Conservation (phyloP, 2,797 vertebrate species). For the Chaunax sp. region DNA sequence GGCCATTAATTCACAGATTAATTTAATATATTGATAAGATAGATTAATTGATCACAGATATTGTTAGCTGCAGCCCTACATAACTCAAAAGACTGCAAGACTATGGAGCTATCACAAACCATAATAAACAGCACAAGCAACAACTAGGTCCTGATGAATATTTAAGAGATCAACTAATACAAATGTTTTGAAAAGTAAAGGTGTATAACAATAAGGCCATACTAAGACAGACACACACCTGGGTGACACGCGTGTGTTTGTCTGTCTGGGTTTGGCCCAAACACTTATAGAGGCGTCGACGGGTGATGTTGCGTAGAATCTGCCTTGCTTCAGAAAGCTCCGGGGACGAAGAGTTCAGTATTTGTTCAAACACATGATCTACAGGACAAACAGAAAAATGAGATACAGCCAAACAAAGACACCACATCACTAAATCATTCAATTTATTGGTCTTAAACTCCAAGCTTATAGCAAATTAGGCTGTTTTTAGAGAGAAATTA, state of each 20-base stretch:
- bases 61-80: not conserved
- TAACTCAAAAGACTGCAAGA: not conserved
- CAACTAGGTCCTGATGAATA: not conserved
- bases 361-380: conserved; percentile 93
- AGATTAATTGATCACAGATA: no score
- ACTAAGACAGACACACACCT: conserved; percentile 76
- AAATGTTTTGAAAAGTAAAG: no score
- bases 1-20: no score
- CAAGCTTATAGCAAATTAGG: no score
- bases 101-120: no score
- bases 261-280: conserved; percentile 89
- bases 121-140: conserved; percentile 1
- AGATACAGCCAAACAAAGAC: no score
- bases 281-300: conserved; percentile 90
- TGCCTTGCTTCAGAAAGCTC: conserved; percentile 83
- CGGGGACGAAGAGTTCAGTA: conserved; percentile 86
- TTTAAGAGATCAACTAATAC: no score
- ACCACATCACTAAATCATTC: no score
- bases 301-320: conserved; percentile 88
- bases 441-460: no score
- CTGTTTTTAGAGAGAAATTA: no score
- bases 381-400: conserved; percentile 36
- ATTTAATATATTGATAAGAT: no score
- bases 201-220: no score
- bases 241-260: conserved; percentile 42